Conservation (phyloP, 2,797 vertebrate species). For the Bradypodion pumilum region DNA sequence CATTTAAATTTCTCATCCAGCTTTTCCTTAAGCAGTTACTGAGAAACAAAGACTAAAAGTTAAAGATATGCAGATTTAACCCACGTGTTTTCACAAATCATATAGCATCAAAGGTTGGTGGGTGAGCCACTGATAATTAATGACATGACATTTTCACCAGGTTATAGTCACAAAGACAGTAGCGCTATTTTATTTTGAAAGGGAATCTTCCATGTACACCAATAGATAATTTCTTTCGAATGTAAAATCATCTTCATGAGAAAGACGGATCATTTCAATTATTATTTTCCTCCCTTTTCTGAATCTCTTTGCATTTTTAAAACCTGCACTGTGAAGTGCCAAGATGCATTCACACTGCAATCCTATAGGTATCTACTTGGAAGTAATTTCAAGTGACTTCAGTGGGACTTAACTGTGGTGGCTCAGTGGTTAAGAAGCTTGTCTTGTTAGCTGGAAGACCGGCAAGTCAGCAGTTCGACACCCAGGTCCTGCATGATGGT, state of each 20-base stretch:
- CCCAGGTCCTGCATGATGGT: no score
- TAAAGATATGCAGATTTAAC: neutral
- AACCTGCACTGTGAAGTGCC: neutral
- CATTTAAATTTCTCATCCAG: neutral
- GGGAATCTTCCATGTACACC: neutral
- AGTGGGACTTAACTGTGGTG: no score
- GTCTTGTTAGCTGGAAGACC: no score
- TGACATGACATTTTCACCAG: neutral
- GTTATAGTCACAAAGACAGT: no score
- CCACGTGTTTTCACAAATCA: neutral
- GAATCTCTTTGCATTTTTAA: neutral
- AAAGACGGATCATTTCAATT: neutral
- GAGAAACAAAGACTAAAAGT: neutral
- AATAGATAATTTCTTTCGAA: neutral
- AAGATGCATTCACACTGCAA: neutral
- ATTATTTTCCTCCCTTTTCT: no score
- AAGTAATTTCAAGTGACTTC: neutral
- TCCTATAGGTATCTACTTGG: neutral
- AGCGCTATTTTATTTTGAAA: no score
- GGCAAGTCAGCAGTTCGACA: no score
- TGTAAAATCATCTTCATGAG: neutral
- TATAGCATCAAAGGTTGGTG: neutral
- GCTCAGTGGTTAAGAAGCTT: no score
- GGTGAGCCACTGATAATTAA: neutral
- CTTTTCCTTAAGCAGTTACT: neutral